phyloP scores from a whole-genome alignment of 1,140 invertebrate species.

The Kradibia gibbosae region DNA sequence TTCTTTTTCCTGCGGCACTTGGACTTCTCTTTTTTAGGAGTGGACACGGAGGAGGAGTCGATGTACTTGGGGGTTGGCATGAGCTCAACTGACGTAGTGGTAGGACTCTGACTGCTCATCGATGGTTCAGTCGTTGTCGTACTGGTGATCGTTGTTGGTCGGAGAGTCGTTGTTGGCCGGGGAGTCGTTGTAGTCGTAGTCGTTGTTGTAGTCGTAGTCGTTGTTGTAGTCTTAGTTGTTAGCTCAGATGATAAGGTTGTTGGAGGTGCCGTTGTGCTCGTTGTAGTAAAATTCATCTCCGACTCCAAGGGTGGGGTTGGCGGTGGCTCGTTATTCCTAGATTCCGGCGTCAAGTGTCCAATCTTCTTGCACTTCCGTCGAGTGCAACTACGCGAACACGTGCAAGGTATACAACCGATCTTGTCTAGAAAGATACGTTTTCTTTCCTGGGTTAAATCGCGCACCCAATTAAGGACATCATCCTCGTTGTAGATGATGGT shows the following conservation, averaged over 20 bases:
- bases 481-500: background rate
- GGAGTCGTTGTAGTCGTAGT: background rate
- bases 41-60: background rate
- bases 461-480: background rate
- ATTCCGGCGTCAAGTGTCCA: background rate
- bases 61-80: no score
- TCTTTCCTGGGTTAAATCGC: background rate
- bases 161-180: background rate
- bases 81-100: background rate
- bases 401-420: background rate
- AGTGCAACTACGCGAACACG: background rate
- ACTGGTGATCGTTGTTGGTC: background rate
- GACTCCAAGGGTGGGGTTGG: background rate
- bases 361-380: background rate
- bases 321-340: background rate
- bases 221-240: background rate
- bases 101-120: background rate
- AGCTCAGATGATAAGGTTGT: background rate
- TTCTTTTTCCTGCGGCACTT: constrained; percentile 24
- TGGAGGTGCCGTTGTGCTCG: background rate
- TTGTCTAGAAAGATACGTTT: background rate
- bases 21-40: constrained; percentile 5
- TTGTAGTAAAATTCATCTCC: background rate
- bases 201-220: background rate
- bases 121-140: background rate